Evolutionary conservation across 2,888 invertebrate genomes (phyloP).

Genomic region (Pterostichus niger): DNA sequence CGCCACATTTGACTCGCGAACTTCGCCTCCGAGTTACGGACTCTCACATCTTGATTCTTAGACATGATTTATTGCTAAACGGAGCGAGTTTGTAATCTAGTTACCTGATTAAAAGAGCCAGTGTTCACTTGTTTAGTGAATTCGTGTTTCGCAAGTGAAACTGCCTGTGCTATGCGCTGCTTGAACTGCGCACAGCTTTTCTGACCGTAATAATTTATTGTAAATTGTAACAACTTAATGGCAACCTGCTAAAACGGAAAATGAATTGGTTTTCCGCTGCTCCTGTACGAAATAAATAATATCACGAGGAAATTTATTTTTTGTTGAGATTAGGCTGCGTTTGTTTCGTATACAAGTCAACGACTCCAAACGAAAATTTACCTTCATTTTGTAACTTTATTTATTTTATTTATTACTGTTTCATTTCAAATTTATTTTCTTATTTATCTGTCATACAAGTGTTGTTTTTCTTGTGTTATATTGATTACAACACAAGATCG

Average conservation of each 20-base stretch:
- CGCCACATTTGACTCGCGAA: conserved; percentile 62
- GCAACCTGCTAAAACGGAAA: conserved; percentile 56
- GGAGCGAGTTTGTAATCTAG: conserved; percentile 64
- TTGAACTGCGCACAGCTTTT: conserved; percentile 15
- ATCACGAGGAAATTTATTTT: conserved; percentile 56
- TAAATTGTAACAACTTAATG: conserved; percentile 63
- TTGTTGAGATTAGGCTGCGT: conserved; percentile 48
- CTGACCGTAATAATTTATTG: conserved; percentile 58
- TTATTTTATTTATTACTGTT: conserved; percentile 34
- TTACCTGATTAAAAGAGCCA: conserved; percentile 65
- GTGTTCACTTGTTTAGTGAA: conserved; percentile 64
- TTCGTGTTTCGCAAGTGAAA: conserved; percentile 55
- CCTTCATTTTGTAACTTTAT: conserved; percentile 4
- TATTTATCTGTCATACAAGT: background rate
- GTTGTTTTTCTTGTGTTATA: background rate
- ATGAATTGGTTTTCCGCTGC: conserved; percentile 54
- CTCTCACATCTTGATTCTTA: conserved; percentile 62
- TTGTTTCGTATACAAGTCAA: conserved; percentile 25
- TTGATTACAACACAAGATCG: too few relatives aligned
- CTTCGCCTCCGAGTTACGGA: conserved; percentile 45
- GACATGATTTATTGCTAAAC: conserved; percentile 64
- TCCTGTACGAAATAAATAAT: conserved; percentile 56
- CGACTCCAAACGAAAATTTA: conserved; percentile 32
- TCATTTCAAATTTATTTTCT: conserved; percentile 7
- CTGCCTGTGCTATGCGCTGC: background rate